phyloP scores from a whole-genome alignment of 2,888 invertebrate genomes.

The Autographa gamma region DNA sequence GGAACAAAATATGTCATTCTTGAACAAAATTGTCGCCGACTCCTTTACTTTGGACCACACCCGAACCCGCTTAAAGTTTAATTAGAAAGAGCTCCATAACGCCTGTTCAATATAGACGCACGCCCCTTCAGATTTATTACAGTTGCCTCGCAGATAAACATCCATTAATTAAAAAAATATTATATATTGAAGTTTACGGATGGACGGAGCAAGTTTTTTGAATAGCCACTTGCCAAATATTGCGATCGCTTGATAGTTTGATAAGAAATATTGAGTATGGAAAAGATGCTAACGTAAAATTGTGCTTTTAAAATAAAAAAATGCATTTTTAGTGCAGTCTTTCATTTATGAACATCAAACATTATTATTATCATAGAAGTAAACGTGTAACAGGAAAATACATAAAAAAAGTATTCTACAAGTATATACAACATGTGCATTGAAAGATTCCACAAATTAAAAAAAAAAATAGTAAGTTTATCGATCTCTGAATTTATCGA shows the following conservation, averaged over 20 bases:
- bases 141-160: conserved; percentile 84
- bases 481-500: not conserved
- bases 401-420: too few species aligned
- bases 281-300: not conserved
- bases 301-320: too few species aligned
- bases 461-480: not conserved
- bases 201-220: conserved; percentile 37
- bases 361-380: too few species aligned
- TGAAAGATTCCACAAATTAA: too few species aligned
- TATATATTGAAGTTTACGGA: conserved; percentile 70
- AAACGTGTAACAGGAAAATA: too few species aligned
- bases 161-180: conserved; percentile 88
- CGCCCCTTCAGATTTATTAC: conserved; percentile 87
- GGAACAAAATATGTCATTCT: too few species aligned
- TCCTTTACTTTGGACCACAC: conserved; percentile 44
- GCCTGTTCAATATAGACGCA: conserved; percentile 82
- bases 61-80: conserved; percentile 77
- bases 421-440: too few species aligned
- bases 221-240: conserved; percentile 54
- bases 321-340: too few species aligned
- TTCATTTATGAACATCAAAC: too few species aligned
- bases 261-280: conserved; percentile 16
- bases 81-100: conserved; percentile 87
- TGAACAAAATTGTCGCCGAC: conserved; percentile 13
- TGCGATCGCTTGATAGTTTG: conserved; percentile 40